Percentiles rank a stretch among this genome's conserved stretches.
Evolutionary conservation across 2,888 invertebrate genomes (phyloP).

Genomic region (Sympetrum striolatum): DNA sequence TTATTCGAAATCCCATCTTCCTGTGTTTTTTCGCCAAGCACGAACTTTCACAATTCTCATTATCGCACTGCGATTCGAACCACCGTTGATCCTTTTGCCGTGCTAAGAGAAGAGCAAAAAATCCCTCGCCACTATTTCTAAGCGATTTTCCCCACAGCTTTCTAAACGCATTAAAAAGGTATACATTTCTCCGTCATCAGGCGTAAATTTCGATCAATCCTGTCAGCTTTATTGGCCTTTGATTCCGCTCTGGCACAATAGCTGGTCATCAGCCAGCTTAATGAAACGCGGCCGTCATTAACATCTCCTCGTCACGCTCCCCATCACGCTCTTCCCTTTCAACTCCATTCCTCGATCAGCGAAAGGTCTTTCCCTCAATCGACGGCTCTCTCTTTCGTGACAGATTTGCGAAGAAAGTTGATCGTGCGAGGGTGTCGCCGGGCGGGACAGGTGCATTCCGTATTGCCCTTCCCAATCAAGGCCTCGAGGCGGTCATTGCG

Average conservation of each 20-base stretch:
- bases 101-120: too few relatives aligned
- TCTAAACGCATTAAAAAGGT: too few relatives aligned
- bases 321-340: not conserved
- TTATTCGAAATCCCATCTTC: too few relatives aligned
- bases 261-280: not conserved
- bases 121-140: too few relatives aligned
- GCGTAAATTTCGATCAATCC: not conserved
- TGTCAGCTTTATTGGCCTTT: not conserved
- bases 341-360: not conserved
- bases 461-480: not conserved
- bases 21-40: too few relatives aligned
- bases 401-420: not conserved
- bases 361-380: not conserved
- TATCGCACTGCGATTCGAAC: too few relatives aligned
- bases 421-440: not conserved
- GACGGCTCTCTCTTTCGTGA: not conserved
- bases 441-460: not conserved
- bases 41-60: too few relatives aligned
- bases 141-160: too few relatives aligned
- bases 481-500: not conserved
- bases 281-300: not conserved
- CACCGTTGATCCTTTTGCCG: too few relatives aligned
- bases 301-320: not conserved
- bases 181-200: not conserved
- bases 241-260: not conserved